Evolutionary conservation across 2,113 vertebrate species (phyloP).

Genomic region (Uropsilus gracilis): DNA sequence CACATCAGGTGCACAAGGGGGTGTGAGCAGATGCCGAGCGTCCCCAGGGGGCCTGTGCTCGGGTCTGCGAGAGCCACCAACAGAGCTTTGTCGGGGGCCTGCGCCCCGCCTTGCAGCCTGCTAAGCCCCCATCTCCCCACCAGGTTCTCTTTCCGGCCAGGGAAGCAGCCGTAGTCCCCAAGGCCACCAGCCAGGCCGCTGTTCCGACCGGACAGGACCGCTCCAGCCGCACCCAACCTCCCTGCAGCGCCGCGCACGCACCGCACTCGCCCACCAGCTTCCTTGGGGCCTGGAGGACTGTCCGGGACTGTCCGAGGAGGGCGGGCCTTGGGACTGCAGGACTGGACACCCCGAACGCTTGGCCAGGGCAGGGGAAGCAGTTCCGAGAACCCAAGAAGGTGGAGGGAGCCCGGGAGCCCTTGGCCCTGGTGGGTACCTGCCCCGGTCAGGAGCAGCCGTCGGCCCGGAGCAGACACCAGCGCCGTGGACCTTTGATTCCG

Average conservation of each 20-base stretch:
- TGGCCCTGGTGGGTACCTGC: too few relatives aligned
- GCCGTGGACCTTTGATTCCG: neutral
- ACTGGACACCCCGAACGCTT: neutral
- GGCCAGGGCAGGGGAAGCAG: neutral
- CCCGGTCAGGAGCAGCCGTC: rapidly evolving
- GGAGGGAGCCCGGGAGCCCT: rapidly evolving
- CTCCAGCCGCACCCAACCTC: too few relatives aligned
- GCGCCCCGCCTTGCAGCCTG: neutral
- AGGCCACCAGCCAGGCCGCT: neutral
- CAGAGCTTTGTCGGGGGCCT: neutral
- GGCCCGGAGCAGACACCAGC: neutral
- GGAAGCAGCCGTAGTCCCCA: constrained; percentile 79
- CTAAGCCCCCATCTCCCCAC: neutral
- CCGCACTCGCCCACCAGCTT: neutral
- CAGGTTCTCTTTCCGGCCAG: constrained; percentile 86
- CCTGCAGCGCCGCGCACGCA: neutral
- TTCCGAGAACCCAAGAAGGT: neutral
- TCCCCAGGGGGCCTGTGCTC: neutral
- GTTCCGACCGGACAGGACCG: too few relatives aligned
- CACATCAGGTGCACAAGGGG: too few relatives aligned
- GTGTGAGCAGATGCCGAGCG: neutral
- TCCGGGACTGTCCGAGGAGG: neutral
- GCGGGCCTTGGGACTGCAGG: neutral
- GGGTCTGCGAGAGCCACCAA: neutral
- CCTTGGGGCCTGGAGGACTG: neutral